Evolutionary conservation across 1,140 invertebrate genomes (phyloP), one percentile per base, ranked within the genome.

Genomic region (Sycophila sp.): DNA sequence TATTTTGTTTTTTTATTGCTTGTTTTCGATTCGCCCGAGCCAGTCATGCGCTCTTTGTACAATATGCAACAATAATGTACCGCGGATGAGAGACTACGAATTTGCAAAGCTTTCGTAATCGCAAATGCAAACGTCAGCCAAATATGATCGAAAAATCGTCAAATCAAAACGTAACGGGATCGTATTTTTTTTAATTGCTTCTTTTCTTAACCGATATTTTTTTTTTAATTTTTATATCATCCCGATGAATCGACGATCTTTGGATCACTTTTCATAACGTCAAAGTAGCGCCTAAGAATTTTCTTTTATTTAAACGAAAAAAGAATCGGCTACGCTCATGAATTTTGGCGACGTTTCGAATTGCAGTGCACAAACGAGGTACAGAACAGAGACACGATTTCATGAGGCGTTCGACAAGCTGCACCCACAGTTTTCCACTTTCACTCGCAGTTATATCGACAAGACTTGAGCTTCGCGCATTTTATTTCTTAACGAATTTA

Each of bases 1-100:
- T 62, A 51, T 8, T 69, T n/a, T n/a, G n/a, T n/a, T n/a, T n/a
- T n/a, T 51, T 81, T 81, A 80, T 81, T 81, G 79, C 79, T 80
- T 81, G 15, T 40, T 72, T 74, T 79, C 62, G 65, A 72, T 69
- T 55, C 26, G 49, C 51, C 51, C 30, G 73, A 73, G 70, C 69
- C 72, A 69, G 66, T 76, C 64, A 71, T 69, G 56, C 73, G 69
- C 73, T 60, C 62, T 26, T 68, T 68, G 38, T 69, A 69, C 66
- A 69, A 69, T 69, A 45, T 62, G 26, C 49, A 53, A 42, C 62
- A 63, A 62, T 55, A 22, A 69, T 69, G 19, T 36, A 47, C 11
- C 32, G 38, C 22, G 62, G 55, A 47, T 58, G 66, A 68, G 55
- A 60, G 49, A 28, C 19, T 65, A 13, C 6, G 15, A n/a, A n/a